A percentile compares a stretch with the other conserved stretches of the same genome.
phyloP scores from a whole-genome alignment of 2,888 invertebrate species.

The Callyntrura sp. region DNA sequence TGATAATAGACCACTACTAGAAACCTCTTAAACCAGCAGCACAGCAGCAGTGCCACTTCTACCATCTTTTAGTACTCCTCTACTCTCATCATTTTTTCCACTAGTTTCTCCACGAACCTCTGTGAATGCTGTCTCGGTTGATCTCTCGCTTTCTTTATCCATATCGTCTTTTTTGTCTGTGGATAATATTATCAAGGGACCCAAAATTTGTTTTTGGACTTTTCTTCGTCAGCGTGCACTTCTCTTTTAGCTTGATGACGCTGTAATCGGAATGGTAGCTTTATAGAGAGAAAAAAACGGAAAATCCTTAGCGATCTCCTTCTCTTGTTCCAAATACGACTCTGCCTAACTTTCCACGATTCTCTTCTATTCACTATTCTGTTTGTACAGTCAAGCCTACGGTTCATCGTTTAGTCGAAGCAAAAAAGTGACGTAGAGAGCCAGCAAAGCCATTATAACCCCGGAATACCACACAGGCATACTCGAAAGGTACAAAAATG shows the following conservation, averaged over 20 bases:
- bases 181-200: conserved; percentile 56
- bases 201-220: conserved; percentile 20
- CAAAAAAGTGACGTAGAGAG: too few species aligned
- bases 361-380: neutral
- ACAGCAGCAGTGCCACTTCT: neutral
- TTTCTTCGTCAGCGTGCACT: conserved; percentile 17
- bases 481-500: neutral
- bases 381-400: neutral
- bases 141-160: neutral
- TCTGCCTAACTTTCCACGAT: neutral
- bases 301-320: neutral
- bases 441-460: too few species aligned
- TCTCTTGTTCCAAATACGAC: neutral
- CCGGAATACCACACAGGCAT: neutral
- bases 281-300: neutral
- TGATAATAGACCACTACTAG: conserved; percentile 31
- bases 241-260: neutral
- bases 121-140: neutral
- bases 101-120: neutral
- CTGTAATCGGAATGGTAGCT: neutral
- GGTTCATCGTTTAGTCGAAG: conserved; percentile 3
- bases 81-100: conserved; percentile 11
- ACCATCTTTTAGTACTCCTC: neutral
- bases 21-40: neutral
- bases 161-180: neutral